Conservation (phyloP, 92 coral and sea anemone genomes). For the Isaurus tuberculatus region DNA sequence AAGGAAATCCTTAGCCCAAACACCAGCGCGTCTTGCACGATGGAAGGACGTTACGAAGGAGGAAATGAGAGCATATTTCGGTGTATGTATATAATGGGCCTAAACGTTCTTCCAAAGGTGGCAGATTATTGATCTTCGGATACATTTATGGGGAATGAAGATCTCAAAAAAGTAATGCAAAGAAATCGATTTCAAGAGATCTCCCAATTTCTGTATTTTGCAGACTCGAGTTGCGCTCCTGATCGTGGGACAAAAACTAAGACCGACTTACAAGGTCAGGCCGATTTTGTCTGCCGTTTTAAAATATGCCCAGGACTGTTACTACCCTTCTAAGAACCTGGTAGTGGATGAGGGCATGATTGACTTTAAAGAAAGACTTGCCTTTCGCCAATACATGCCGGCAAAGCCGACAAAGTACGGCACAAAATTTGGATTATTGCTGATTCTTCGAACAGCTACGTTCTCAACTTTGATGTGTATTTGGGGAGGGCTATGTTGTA, state of each 20-base stretch:
- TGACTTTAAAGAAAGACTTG: neutral
- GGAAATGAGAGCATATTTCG: constrained; percentile 10
- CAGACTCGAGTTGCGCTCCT: constrained; percentile 4
- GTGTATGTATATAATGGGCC: constrained; percentile 11
- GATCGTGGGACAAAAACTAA: neutral
- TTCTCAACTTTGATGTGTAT: neutral
- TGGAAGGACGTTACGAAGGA: constrained; percentile 12
- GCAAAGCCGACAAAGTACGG: neutral
- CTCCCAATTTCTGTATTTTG: constrained; percentile 20
- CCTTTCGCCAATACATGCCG: neutral
- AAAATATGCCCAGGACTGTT: neutral
- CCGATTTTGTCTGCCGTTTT: neutral
- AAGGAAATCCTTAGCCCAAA: neutral
- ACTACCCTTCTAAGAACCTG: neutral
- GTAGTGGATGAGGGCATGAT: neutral
- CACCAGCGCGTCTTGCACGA: constrained; percentile 21
- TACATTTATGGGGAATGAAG: neutral
- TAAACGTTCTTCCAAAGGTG: constrained; percentile 19
- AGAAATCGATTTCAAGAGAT: constrained; percentile 7
- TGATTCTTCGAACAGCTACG: neutral
- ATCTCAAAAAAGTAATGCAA: constrained; percentile 14
- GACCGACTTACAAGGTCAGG: neutral
- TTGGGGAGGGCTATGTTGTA: too few relatives aligned
- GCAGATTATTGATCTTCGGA: constrained; percentile 17
- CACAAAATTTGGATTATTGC: neutral